These are phyloP conservation scores for Euclidia mi DNA, from an alignment of 2,888 invertebrate genomes.

Conservation along the genomic window DNA sequence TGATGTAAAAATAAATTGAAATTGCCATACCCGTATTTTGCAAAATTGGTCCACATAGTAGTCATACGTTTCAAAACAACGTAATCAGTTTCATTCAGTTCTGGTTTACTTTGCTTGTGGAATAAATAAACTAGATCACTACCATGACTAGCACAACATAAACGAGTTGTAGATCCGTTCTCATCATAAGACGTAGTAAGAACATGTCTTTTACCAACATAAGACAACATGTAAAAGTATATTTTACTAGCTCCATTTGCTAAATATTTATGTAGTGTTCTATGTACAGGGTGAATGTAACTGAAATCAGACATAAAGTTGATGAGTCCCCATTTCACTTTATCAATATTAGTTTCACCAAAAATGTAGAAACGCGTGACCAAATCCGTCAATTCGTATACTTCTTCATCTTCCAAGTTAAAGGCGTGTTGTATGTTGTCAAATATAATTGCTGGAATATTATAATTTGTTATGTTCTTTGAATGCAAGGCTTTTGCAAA, in stretches of 20 bases:
- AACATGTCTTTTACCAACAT: slow-evolving; percentile 31
- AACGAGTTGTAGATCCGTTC: not conserved
- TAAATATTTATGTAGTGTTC: slow-evolving; percentile 60
- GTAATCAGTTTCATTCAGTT: slow-evolving; percentile 56
- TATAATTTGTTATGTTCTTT: not conserved
- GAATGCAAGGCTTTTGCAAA: not conserved
- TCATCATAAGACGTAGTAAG: slow-evolving; percentile 12
- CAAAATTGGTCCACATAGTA: slow-evolving; percentile 79
- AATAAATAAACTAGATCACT: slow-evolving; percentile 76
- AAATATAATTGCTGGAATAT: not conserved
- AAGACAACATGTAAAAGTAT: slow-evolving; percentile 72
- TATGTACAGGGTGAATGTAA: slow-evolving; percentile 63
- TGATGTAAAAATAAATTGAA: not conserved
- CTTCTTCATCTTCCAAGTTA: slow-evolving; percentile 48
- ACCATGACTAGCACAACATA: slow-evolving; percentile 58
- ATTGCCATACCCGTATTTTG: slow-evolving; percentile 69
- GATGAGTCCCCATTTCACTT: slow-evolving; percentile 45
- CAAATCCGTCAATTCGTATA: slow-evolving; percentile 17
- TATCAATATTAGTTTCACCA: slow-evolving; percentile 51
- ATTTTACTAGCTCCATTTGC: slow-evolving; percentile 53
- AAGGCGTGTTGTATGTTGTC: slow-evolving; percentile 27
- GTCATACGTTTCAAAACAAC: slow-evolving; percentile 71
- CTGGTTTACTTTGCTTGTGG: slow-evolving; percentile 29
- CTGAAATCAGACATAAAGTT: slow-evolving; percentile 67
- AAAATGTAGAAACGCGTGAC: slow-evolving; percentile 68